Conservation (phyloP, 2,888 invertebrate species). For the Orchesella flavescens region DNA sequence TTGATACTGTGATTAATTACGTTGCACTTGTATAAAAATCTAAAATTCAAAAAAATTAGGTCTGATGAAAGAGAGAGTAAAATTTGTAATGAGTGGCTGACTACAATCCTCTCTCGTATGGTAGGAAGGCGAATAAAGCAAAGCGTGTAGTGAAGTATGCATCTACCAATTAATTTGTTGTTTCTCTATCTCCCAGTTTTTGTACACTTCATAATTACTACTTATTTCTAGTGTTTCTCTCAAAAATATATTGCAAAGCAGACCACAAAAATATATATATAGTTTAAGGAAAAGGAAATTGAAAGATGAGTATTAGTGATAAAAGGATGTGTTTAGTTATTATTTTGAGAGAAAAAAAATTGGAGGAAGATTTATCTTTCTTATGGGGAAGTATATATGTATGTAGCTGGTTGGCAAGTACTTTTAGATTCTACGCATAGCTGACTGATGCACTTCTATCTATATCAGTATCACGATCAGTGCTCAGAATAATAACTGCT, state of each 20-base stretch:
- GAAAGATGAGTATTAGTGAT: conserved; percentile 46
- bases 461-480: no score
- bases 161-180: background rate
- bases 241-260: background rate
- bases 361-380: conserved; percentile 27
- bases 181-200: background rate
- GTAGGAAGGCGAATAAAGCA: conserved; percentile 17
- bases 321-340: background rate
- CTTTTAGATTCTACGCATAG: no score
- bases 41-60: conserved; percentile 37
- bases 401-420: no score
- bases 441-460: no score
- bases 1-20: conserved; percentile 56
- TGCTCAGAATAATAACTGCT: background rate
- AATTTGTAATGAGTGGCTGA: conserved; percentile 28
- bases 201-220: conserved; percentile 34
- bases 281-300: conserved; percentile 63
- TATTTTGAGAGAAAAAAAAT: conserved; percentile 23
- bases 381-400: conserved; percentile 19
- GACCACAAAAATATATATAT: background rate
- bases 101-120: conserved; percentile 4
- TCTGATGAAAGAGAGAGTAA: conserved; percentile 63
- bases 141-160: background rate
- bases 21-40: conserved; percentile 27
- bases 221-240: conserved; percentile 18